Evolutionary conservation across 2,888 invertebrate species (phyloP).

Genomic region (Drosophila ochracea): DNA sequence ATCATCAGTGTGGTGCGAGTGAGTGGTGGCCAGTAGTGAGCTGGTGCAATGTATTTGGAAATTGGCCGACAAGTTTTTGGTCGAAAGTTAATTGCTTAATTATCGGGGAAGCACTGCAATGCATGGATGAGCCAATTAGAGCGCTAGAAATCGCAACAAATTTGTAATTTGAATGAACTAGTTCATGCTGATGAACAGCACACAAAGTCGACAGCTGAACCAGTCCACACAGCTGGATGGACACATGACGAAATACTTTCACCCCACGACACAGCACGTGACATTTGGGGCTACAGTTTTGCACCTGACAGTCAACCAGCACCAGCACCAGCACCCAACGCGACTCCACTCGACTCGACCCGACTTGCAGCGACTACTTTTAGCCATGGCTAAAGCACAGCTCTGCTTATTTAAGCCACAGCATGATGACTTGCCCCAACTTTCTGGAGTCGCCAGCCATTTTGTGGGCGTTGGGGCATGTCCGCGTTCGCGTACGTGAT

Average conservation of each 20-base stretch:
- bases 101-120: constrained; percentile 16
- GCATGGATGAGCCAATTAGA: constrained; percentile 20
- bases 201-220: constrained; percentile 11
- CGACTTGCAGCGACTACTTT: constrained; percentile 6
- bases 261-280: constrained; percentile 38
- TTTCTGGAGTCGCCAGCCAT: constrained; percentile 16
- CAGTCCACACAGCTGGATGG: constrained; percentile 11
- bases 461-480: constrained; percentile 50
- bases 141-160: constrained; percentile 32
- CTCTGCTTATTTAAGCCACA: constrained; percentile 56
- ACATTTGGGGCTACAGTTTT: constrained; percentile 41
- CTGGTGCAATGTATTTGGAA: constrained; percentile 27
- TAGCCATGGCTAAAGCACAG: constrained; percentile 29
- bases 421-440: constrained; percentile 26
- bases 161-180: constrained; percentile 59
- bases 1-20: constrained; percentile 5
- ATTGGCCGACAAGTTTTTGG: constrained; percentile 35
- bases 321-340: constrained; percentile 10
- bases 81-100: constrained; percentile 53
- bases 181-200: constrained; percentile 41
- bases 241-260: constrained; percentile 25
- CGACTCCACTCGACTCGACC: constrained; percentile 23
- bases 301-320: constrained; percentile 40
- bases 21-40: background rate
- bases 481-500: constrained; percentile 73